Evolutionary conservation across 2,888 invertebrate species (phyloP), one percentile per base, ranked within the genome.

Genomic region (Slavum lentiscoides): DNA sequence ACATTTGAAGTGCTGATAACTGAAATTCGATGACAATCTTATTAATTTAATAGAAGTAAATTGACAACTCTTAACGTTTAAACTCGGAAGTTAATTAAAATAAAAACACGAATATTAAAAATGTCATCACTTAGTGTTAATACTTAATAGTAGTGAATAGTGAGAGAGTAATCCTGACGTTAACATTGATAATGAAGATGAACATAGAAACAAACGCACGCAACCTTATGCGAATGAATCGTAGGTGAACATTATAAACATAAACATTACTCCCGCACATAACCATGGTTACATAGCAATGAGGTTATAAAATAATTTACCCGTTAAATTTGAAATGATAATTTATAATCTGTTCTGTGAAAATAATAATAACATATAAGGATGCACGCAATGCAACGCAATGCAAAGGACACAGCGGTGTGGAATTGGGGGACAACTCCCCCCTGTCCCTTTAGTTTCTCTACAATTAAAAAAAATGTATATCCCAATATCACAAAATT

Each of bases 121-220:
- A 55, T 30, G 17, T n/a, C 13, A 59, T 61, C 30, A 30, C 30
- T 30, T 30, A 55, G 49, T 37, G 19, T 69, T n/a, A 53, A 69
- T 69, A 11, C 23, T 61, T 9, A 58, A 55, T 67, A 67, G 21
- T 49, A 11, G 61, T 61, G 21, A 58, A 55, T 67, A 67, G 21
- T 49, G 21, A 67, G 21, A n/a, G n/a, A 39, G 17, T 68, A 7
- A 23, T 61, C 61, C 8, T 17, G 23, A 59, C 49, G 67, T 68
- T 68, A 55, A 69, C 30, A 55, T 58, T 55, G 21, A n/a, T 23
- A 69, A 30, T 69, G 69, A 69, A 19, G 23, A 37, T 69, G 69
- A 69, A 69, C 69, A 55, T 69, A 69, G 69, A 30, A 69, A 69
- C 69, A 23, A 69, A 49, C 21, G 5, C 11, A 68, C 4, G 49